These are phyloP conservation scores for Numida meleagris DNA, from an alignment of 2,113 vertebrate species.

Conservation along the genomic window DNA sequence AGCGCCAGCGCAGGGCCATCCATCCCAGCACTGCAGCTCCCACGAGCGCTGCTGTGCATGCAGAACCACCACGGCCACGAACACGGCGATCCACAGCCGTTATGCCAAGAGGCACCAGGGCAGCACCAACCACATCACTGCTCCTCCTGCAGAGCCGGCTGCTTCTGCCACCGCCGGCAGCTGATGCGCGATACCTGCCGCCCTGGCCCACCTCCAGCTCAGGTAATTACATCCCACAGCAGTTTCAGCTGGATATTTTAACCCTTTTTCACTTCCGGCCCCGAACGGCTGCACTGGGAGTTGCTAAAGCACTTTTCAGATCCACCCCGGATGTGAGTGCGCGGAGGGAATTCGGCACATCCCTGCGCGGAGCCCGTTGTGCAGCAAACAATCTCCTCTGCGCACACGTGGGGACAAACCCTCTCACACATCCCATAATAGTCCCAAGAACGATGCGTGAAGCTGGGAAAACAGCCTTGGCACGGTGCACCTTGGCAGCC, in stretches of 20 bases:
- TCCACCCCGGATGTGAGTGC: constrained; percentile 50
- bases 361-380: not conserved
- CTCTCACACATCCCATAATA: not conserved
- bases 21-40: not conserved
- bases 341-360: not conserved
- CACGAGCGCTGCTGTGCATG: not conserved
- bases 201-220: constrained; percentile 43
- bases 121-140: not conserved
- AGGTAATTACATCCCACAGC: constrained; percentile 67
- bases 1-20: not conserved
- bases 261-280: constrained; percentile 65
- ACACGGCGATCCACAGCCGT: constrained; percentile 4
- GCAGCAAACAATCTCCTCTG: not conserved
- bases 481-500: no score
- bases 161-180: constrained; percentile 21
- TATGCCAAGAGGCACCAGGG: not conserved
- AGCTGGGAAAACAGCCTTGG: not conserved
- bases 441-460: not conserved
- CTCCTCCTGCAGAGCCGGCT: fast-evolving
- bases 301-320: not conserved
- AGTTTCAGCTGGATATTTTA: constrained; percentile 67
- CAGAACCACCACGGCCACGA: constrained; percentile 15
- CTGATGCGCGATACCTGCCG: not conserved
- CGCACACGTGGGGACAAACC: not conserved
- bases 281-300: not conserved